Base-by-base conservation (phyloP, 2,113 vertebrate species). In the Fukomys damarensis region DNA sequence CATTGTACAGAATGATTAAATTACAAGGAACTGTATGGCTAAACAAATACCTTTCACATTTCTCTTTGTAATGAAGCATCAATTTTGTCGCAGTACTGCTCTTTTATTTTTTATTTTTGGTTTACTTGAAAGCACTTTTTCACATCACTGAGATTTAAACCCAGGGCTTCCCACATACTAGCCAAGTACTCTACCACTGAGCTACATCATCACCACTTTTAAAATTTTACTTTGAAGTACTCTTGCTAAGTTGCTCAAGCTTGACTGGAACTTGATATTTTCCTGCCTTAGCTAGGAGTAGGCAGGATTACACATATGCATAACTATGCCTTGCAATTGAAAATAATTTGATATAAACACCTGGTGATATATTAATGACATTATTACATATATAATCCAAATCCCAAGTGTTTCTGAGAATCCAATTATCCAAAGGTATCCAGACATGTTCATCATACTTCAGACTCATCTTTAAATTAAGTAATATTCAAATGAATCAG, bases 301-400 rank as follows among this genome's bases (percentile, higher is more conserved):
- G 30, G 28, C 7, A 35, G 46, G 76, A 35, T 52, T 20, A 32
- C 46, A 35, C 17, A 7, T 28, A 52, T 79, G 49, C 16, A 54
- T 35, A 32, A 79, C 76, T 43, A 19, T 19, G 3, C 46, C 30
- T 79, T 30, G 30, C 30, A 54, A 77, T 7, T 79, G 38, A 61
- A 89, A 46, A 93, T 72, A 82, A 13, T 84, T 87, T 65, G 1
- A 9, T 94, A 86, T 41, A 97, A 70, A 76, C n/a, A 94, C 10
- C 5, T 70, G 7, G 56, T 79, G 8, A 77, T 95, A 92, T 54
- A 84, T 4, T 83, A 59, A 63, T 3, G 43, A 26, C 1, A 92
- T 61, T 88, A 46, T 72, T 94, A 65, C 63, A 26, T 3, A 8
- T 30, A 52, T 86, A 89, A 13, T 5, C 5, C 7, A 86, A 43